Evolutionary conservation across 2,113 vertebrate genomes (phyloP), one percentile per base, ranked within the genome.

Genomic region (Phodopus roborovskii): DNA sequence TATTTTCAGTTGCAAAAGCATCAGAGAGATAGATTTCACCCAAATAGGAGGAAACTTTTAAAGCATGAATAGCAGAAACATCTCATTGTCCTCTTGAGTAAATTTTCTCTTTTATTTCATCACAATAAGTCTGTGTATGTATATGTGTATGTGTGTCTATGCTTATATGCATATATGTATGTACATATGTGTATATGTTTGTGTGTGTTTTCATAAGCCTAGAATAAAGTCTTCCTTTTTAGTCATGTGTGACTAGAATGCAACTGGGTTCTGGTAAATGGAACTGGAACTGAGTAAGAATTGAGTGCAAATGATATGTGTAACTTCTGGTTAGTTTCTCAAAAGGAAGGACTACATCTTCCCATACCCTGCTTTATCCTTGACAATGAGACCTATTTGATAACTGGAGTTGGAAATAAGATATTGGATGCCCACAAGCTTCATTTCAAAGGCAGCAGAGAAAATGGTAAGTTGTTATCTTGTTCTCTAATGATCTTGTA

Each of bases 1-100:
- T 78, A 89, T 84, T 95, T 96, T 88, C 45, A 50, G 5, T 83
- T 95, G 24, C 48, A 93, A 93, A 95, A 73, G 39, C 10, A 87
- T 73, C 68, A 91, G 42, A 78, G 26, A 84, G 62, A 26, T 24
- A 88, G n/a, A 89, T 73, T 66, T 91, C 60, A 73, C 39, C 60
- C 66, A 97, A 89, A 78, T 81, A 30, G 5, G 28, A 88, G 20
- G 15, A 75, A 93, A 70, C 3, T 82, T 93, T 96, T 91, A 64
- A 89, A 45, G 22, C 19, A 24, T 42, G 3, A 66, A 50, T 70
- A 36, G 53, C 30, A 88, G n/a, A 94, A 94, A 7, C 56, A 88
- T 70, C 39, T 19, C 20, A 5, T 74, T 86, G 39, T 66, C 3
- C 42, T 96, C 70, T 4, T 66, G 11, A 84, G 58, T 86, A 48